A percentile compares a stretch with the other conserved stretches of the same genome.
Conservation (phyloP, 2,888 invertebrate genomes). For the Dolomedes plantarius region DNA sequence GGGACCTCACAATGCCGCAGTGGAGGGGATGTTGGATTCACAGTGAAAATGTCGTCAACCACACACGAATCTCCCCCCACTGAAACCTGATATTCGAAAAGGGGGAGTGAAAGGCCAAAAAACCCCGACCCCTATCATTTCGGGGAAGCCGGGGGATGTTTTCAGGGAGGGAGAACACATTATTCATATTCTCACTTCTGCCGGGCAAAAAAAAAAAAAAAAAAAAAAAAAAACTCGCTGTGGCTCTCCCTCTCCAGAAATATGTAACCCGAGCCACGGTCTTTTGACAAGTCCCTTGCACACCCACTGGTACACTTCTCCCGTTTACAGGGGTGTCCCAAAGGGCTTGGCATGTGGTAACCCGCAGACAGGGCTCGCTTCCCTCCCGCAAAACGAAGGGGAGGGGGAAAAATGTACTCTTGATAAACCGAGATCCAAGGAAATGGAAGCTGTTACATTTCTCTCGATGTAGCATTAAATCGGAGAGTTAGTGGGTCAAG, state of each 20-base stretch:
- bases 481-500: too few species aligned
- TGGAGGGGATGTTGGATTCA: neutral
- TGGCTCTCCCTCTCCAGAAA: conserved; percentile 33
- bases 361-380: conserved; percentile 34
- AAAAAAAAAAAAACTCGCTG: neutral
- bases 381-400: conserved; percentile 24
- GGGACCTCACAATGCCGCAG: neutral
- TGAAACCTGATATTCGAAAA: conserved; percentile 34
- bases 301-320: conserved; percentile 34
- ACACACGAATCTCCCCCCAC: conserved; percentile 6
- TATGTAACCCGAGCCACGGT: conserved; percentile 61
- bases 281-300: conserved; percentile 48
- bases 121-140: conserved; percentile 49
- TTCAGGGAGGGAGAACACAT: conserved; percentile 11
- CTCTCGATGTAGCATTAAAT: too few species aligned
- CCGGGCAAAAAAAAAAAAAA: neutral
- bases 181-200: conserved; percentile 34
- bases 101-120: conserved; percentile 24
- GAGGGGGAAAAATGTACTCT: neutral
- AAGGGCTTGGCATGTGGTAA: conserved; percentile 24
- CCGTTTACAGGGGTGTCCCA: conserved; percentile 27
- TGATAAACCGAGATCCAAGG: too few species aligned
- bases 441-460: too few species aligned
- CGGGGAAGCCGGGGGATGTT: conserved; percentile 4
- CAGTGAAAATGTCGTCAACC: conserved; percentile 14